A percentile compares a stretch with the other conserved stretches of the same genome.
Evolutionary conservation across 2,113 vertebrate genomes (phyloP).

Genomic region (Motacilla tschutschensis): DNA sequence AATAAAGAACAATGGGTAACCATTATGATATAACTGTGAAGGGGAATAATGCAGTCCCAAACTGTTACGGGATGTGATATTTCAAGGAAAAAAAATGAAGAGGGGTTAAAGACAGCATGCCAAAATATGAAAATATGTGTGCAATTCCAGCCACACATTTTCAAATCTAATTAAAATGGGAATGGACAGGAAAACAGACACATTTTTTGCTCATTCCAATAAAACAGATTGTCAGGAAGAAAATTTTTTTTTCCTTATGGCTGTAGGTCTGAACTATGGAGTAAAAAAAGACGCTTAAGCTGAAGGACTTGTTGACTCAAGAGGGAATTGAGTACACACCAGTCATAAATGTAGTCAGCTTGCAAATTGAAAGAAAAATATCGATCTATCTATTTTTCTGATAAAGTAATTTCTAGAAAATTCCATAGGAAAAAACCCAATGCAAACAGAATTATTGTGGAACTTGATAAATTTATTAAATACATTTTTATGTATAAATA

Average conservation of each 20-base stretch:
- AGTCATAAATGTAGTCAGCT: neutral
- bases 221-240: neutral
- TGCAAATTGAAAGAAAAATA: neutral
- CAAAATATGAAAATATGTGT: neutral
- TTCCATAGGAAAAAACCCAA: neutral
- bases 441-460: neutral
- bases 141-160: neutral
- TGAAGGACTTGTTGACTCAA: neutral
- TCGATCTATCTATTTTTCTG: neutral
- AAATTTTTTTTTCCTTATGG: neutral
- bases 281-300: neutral
- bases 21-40: neutral
- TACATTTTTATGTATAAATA: neutral
- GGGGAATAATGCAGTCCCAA: neutral
- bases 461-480: neutral
- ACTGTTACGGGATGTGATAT: neutral
- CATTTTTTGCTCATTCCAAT: neutral
- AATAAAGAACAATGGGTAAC: neutral
- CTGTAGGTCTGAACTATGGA: neutral
- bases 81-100: neutral
- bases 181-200: neutral
- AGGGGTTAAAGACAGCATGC: neutral
- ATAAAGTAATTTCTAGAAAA: neutral
- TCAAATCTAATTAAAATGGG: neutral
- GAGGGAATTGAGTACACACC: accelerated